Base-by-base conservation (phyloP, 2,888 invertebrate species). In the Gandaritis pyraliata region DNA sequence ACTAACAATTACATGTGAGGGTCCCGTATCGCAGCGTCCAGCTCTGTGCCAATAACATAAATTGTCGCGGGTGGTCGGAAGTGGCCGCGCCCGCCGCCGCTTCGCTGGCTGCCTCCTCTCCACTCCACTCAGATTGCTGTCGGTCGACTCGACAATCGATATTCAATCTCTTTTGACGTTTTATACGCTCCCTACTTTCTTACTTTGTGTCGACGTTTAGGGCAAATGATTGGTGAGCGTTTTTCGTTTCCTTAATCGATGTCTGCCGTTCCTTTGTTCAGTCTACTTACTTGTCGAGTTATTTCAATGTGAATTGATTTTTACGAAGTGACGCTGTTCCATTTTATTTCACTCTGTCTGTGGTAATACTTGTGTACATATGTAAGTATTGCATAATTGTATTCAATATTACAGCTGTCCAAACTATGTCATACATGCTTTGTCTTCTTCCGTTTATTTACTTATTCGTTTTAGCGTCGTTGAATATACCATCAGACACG, bases 131-230 rank as follows among this genome's bases (percentile, higher is more conserved):
- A 73, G 77, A 90, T 89, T 86, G 89, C 88, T 85, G 87, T 87
- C 87, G 87, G 87, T 87, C 87, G 87, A 85, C 81, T 86, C 84
- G 76, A 86, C 88, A 91, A 91, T 91, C 91, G 89, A 91, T 91
- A 91, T 90, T 91, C 91, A 91, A 90, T 91, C 90, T 91, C 90
- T 89, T 80, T 90, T 89, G 88, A 88, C 87, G 85, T 87, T 86
- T 85, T 86, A 86, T 86, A 80, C 86, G 83, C 84, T 86, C 85
- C 85, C 82, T 80, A 85, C 84, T 86, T 88, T 86, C 86, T 86
- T 87, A 88, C 88, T 87, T 87, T 86, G 85, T 86, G 86, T 81
- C 82, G 85, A 77, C 85, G 85, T 88, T 89, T 87, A 87, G 82
- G 82, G 80, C 77, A 76, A 72, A 83, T 85, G 83, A 87, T 82